Conservation (phyloP, 2,113 vertebrate species). For the Sapayoa aenigma region DNA sequence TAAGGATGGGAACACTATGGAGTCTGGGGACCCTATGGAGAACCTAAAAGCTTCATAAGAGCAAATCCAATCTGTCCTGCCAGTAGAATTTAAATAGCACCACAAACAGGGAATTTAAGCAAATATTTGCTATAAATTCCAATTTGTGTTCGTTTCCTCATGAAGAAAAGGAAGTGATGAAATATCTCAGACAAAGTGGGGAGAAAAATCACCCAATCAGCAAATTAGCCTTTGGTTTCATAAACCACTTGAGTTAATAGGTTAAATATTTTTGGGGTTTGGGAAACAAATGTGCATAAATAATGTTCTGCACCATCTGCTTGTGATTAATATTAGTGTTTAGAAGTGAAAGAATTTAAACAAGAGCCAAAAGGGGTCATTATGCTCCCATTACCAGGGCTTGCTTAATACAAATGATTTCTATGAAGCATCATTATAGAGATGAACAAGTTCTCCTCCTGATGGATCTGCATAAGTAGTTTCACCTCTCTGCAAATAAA, state of each 20-base stretch:
- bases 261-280: conserved; percentile 25
- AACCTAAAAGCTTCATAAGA: neutral
- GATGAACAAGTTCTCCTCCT: conserved; percentile 5
- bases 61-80: neutral
- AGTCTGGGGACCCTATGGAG: neutral
- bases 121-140: neutral
- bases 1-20: fast-evolving
- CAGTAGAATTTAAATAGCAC: neutral
- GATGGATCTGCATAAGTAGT: neutral
- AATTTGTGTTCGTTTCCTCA: neutral
- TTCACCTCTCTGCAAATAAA: conserved; percentile 40
- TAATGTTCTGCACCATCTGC: conserved; percentile 55
- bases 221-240: conserved; percentile 12
- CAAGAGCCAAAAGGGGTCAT: conserved; percentile 57
- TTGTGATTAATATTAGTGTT: conserved; percentile 62
- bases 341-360: conserved; percentile 62
- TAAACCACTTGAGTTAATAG: conserved; percentile 24
- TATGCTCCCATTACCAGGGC: conserved; percentile 44
- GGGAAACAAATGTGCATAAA: conserved; percentile 52
- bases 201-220: conserved; percentile 1
- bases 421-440: conserved; percentile 11
- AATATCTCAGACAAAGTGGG: neutral
- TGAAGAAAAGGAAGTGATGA: neutral
- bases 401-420: conserved; percentile 53
- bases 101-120: fast-evolving